phyloP scores from a whole-genome alignment of 2,797 vertebrate species.

The Benthosema pterotum region DNA sequence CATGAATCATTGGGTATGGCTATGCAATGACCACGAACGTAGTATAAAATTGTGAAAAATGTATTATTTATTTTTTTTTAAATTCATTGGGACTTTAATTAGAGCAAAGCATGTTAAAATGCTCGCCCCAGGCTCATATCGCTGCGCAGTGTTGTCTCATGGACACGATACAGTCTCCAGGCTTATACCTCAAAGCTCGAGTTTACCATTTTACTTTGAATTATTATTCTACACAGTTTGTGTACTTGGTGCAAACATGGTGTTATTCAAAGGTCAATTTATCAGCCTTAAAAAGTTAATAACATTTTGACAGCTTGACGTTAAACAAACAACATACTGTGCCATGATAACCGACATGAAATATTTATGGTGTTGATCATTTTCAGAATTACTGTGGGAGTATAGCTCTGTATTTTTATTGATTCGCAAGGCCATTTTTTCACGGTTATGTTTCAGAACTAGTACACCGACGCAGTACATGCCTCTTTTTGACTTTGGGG shows the following conservation, averaged over 20 bases:
- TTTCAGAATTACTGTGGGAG: not conserved
- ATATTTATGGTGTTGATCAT: not conserved
- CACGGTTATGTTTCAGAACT: conserved; percentile 2
- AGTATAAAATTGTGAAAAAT: no score
- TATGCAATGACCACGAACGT: no score
- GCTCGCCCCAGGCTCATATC: conserved; percentile 46
- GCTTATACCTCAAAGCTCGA: conserved; percentile 1
- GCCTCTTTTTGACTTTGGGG: not conserved
- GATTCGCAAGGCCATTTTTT: not conserved
- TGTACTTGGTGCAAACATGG: conserved; percentile 7
- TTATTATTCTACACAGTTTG: conserved; percentile 2
- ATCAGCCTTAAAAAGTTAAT: no score
- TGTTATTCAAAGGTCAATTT: not conserved
- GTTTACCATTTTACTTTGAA: not conserved
- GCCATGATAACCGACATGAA: not conserved
- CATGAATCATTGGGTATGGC: no score
- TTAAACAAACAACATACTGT: no score
- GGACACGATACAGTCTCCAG: conserved; percentile 20
- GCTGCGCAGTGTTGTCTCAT: conserved; percentile 12
- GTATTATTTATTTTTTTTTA: no score
- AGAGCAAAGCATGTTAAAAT: conserved; percentile 44
- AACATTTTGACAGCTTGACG: no score
- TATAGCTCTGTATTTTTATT: not conserved
- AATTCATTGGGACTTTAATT: no score
- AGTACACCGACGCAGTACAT: not conserved